A percentile compares a stretch with the other conserved stretches of the same genome.
Evolutionary conservation across 1,140 invertebrate genomes (phyloP).

Genomic region (Drosophila prosaltans): DNA sequence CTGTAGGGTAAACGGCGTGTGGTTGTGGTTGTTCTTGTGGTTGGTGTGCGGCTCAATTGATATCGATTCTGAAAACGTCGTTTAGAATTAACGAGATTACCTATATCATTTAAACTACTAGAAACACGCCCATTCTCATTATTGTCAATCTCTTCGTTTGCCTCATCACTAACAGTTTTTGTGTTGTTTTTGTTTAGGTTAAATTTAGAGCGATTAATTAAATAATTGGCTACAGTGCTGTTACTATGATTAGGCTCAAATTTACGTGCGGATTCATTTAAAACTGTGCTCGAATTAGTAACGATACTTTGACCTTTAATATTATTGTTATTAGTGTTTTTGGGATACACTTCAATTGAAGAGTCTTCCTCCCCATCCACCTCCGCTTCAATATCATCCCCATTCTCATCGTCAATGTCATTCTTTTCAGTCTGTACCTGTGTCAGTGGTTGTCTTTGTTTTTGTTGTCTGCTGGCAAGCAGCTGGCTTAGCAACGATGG

Average conservation of each 20-base stretch:
- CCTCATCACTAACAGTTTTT: conserved; percentile 44
- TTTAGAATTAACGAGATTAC: conserved; percentile 81
- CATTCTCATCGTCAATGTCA: conserved; percentile 22
- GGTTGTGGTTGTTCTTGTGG: conserved; percentile 31
- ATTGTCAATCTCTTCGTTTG: conserved; percentile 44
- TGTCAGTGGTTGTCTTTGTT: conserved; percentile 23
- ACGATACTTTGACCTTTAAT: conserved; percentile 25
- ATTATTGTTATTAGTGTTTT: conserved; percentile 34
- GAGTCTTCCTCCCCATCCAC: conserved; percentile 30
- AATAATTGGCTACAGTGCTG: conserved; percentile 79
- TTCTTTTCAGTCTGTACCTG: conserved; percentile 10
- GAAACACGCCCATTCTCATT: conserved; percentile 36
- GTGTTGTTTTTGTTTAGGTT: conserved; percentile 26
- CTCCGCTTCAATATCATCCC: conserved; percentile 23
- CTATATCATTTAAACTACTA: conserved; percentile 51
- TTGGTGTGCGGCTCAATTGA: conserved; percentile 75
- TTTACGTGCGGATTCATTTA: conserved; percentile 53
- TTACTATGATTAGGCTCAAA: conserved; percentile 64
- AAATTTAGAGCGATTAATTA: conserved; percentile 61
- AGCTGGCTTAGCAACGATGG: conserved; percentile 43
- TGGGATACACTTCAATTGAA: conserved; percentile 47
- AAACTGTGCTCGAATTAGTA: conserved; percentile 40
- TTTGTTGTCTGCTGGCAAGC: conserved; percentile 59
- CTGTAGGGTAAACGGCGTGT: conserved; percentile 46
- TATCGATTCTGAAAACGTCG: conserved; percentile 83